Conservation (phyloP, 1,140 invertebrate genomes). For the Magallana angulata region DNA sequence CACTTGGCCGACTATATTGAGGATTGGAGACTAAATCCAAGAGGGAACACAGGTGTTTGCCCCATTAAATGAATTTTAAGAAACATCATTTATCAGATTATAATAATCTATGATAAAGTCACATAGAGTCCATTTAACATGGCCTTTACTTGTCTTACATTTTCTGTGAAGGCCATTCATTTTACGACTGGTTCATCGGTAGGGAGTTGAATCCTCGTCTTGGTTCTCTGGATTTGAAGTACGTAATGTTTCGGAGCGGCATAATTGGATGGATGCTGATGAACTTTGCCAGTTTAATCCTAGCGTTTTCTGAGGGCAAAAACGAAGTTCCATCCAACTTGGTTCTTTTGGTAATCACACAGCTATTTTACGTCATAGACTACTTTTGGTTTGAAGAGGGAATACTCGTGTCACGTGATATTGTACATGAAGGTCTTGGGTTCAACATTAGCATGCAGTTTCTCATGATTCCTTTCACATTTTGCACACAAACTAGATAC, state of each 20-base stretch:
- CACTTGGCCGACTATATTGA: conserved; percentile 60
- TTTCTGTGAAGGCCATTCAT: conserved; percentile 79
- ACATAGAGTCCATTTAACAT: not conserved
- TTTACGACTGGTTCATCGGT: conserved; percentile 90
- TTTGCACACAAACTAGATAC: conserved; percentile 76
- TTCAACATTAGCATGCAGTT: conserved; percentile 81
- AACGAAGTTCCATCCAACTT: conserved; percentile 76
- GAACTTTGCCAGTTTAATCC: conserved; percentile 75
- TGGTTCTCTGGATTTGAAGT: conserved; percentile 86
- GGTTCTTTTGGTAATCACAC: conserved; percentile 80
- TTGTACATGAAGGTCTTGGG: conserved; percentile 86
- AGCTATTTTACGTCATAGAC: conserved; percentile 84
- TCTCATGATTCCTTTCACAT: conserved; percentile 84
- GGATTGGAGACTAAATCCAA: conserved; percentile 26
- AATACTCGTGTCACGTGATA: conserved; percentile 84
- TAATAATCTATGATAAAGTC: not conserved
- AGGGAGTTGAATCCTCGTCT: conserved; percentile 88
- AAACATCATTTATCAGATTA: not conserved
- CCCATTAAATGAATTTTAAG: too few relatives aligned
- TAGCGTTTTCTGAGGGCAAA: conserved; percentile 75
- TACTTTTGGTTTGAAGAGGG: conserved; percentile 82
- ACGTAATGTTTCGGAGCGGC: conserved; percentile 80
- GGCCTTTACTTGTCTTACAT: not conserved
- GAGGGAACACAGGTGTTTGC: conserved; percentile 23
- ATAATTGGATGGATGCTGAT: conserved; percentile 81